Base-by-base conservation (phyloP, 2,113 vertebrate species). In the Sylvietta virens region DNA sequence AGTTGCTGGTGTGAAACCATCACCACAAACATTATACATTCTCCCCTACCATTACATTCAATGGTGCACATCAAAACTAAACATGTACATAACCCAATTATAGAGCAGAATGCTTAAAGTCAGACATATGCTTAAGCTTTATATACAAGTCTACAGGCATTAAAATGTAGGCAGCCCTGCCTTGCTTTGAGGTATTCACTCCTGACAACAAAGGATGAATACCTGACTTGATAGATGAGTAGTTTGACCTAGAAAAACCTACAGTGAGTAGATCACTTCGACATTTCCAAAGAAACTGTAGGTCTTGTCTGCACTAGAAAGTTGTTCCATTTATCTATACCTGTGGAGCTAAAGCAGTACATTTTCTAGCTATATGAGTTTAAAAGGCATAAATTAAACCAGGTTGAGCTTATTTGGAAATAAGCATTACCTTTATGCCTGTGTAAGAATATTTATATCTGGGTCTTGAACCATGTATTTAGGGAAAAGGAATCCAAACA, bases 191-290 rank as follows among this genome's bases (percentile, higher is more conserved):
- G 80, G 64, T 74, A 95, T 93, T 95, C 96, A 90, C 81, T 86
- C 72, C 88, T 95, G 94, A 94, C 92, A 96, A 92, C 92, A 96
- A 92, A 95, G 82, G 92, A 95, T 94, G 95, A 96, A 95, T 90
- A 97, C 65, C 95, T 95, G 90, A 96, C 82, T 94, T 96, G 95
- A 97, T 48, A 80, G 86, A 94, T 93, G 90, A 94, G 47, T 45
- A 90, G 76, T 48, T 92, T 58, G 48, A 96, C 94, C 92, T 53
- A 74, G 79, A 90, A 95, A 96, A 97, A 74, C 58, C 90, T 90
- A 88, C 79, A 60, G 74, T 54, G 9, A 91, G 74, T 74, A 91
- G 71, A 96, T 93, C 92, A 94, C 85, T 91, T 57, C 24, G 64
- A 94, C 56, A 39, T 90, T 93, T 93, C 73, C 60, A 74, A 88